Conservation (phyloP, 1,140 invertebrate genomes). For the Caenorhabditis tropicalis region DNA sequence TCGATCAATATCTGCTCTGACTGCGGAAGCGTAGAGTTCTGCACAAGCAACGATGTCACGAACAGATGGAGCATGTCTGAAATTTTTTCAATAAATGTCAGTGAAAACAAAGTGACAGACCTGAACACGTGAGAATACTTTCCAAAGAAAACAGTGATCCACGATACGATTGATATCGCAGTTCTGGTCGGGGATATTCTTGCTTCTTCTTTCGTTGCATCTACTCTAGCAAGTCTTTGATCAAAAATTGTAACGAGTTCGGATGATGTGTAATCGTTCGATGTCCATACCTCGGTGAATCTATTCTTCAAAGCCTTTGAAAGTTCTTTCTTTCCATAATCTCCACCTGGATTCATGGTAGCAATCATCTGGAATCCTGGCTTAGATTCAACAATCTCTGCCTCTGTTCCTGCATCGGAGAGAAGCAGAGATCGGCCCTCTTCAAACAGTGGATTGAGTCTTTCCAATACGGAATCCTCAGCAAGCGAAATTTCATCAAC, state of each 20-base stretch:
- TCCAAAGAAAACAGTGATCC: constrained; percentile 81
- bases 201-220: constrained; percentile 17
- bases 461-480: constrained; percentile 96
- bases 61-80: constrained; percentile 79
- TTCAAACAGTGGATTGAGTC: constrained; percentile 94
- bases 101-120: constrained; percentile 53
- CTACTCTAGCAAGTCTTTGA: constrained; percentile 44
- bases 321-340: constrained; percentile 99
- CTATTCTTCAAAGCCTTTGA: constrained; percentile 95
- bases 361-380: constrained; percentile 88
- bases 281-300: constrained; percentile 99
- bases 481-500: constrained; percentile 99
- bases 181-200: constrained; percentile 72
- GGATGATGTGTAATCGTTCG: constrained; percentile 77
- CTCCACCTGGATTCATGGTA: constrained; percentile 99
- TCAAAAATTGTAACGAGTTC: constrained; percentile 83
- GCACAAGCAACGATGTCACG: constrained; percentile 92
- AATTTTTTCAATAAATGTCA: constrained; percentile 54
- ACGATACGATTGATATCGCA: constrained; percentile 80
- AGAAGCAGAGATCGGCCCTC: constrained; percentile 88
- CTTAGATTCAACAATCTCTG: constrained; percentile 79
- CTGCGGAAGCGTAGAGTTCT: constrained; percentile 81
- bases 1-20: constrained; percentile 70
- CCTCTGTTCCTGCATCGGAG: constrained; percentile 76
- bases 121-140: constrained; percentile 63